These are phyloP conservation scores for Eriosoma lanigerum DNA, from an alignment of 1,140 invertebrate species.

Conservation along the genomic window DNA sequence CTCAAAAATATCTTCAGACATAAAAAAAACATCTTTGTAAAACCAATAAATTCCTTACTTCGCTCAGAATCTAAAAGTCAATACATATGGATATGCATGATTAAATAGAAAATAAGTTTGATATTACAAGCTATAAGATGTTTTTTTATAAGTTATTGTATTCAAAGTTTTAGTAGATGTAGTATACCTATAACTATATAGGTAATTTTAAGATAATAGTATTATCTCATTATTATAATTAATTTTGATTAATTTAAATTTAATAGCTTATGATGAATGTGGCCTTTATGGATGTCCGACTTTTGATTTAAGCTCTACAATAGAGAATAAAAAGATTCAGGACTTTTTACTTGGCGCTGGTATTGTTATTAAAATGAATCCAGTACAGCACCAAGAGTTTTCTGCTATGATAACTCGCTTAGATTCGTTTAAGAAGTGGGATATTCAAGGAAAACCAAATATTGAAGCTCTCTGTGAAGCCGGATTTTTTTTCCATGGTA, in stretches of 20 bases:
- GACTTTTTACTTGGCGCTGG: conserved; percentile 54
- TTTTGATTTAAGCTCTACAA: not conserved
- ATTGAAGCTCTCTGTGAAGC: conserved; percentile 78
- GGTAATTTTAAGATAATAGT: too few species aligned
- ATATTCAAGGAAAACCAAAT: conserved; percentile 71
- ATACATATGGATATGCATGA: too few species aligned
- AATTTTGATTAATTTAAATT: conserved; percentile 7
- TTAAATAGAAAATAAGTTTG: too few species aligned
- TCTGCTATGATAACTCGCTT: conserved; percentile 68
- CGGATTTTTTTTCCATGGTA: conserved; percentile 87
- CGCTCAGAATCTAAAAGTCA: too few species aligned
- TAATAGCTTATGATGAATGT: conserved; percentile 56
- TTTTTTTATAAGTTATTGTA: too few species aligned
- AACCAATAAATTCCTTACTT: too few species aligned
- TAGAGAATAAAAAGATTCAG: conserved; percentile 11
- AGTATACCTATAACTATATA: too few species aligned
- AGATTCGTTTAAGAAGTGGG: conserved; percentile 73
- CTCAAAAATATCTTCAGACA: too few species aligned
- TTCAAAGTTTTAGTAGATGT: too few species aligned
- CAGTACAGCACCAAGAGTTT: conserved; percentile 67
- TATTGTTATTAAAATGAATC: conserved; percentile 58
- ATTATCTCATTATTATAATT: too few species aligned
- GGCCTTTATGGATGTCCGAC: conserved; percentile 53
- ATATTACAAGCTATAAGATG: too few species aligned
- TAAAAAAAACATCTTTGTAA: too few species aligned